These are phyloP conservation scores for Drosophila nasuta DNA, from an alignment of 1,140 invertebrate species.

Conservation along the genomic window DNA sequence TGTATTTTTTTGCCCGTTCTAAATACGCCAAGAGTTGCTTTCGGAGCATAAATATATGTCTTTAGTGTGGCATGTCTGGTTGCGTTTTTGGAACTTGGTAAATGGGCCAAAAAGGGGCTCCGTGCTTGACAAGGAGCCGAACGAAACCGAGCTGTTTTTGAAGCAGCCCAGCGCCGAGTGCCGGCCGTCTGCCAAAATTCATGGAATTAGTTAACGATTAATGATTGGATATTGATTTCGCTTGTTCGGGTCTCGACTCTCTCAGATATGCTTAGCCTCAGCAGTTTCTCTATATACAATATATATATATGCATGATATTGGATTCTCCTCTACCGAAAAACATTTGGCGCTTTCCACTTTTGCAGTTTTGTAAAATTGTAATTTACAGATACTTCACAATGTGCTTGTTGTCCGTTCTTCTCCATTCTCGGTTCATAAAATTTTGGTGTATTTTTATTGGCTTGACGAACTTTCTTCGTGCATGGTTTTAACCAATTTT, in stretches of 20 bases:
- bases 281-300: background rate
- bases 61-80: conserved; percentile 81
- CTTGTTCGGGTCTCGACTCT: conserved; percentile 1
- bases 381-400: background rate
- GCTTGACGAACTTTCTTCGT: conserved; percentile 44
- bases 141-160: background rate
- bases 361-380: background rate
- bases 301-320: background rate
- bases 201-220: conserved; percentile 83
- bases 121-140: background rate
- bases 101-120: conserved; percentile 48
- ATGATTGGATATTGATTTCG: conserved; percentile 83
- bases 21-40: conserved; percentile 78
- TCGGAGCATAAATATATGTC: conserved; percentile 80
- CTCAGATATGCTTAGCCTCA: conserved; percentile 6
- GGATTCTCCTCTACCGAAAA: background rate
- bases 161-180: conserved; percentile 22
- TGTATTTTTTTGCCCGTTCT: conserved; percentile 59
- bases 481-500: conserved; percentile 18
- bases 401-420: conserved; percentile 1
- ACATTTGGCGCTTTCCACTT: background rate
- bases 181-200: conserved; percentile 67
- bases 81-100: conserved; percentile 78
- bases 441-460: conserved; percentile 31
- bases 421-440: conserved; percentile 15